These are phyloP conservation scores for Margaritifera margaritifera DNA, from an alignment of 2,888 invertebrate species.

Conservation along the genomic window DNA sequence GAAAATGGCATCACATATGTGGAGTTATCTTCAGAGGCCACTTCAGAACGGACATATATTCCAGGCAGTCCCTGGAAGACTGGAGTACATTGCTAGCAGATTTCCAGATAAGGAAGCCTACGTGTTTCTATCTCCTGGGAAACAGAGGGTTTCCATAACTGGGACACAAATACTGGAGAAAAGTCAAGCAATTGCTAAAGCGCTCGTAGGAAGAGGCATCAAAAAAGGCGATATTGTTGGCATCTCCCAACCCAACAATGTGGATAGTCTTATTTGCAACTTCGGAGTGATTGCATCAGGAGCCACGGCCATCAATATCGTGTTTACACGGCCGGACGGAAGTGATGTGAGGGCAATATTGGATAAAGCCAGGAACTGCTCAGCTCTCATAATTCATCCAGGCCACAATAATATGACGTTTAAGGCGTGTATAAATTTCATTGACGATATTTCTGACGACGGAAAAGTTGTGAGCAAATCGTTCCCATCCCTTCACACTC, in stretches of 20 bases:
- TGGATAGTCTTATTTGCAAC: constrained; percentile 16
- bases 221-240: constrained; percentile 26
- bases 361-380: constrained; percentile 2
- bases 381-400: constrained; percentile 11
- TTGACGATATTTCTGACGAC: constrained; percentile 6
- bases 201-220: constrained; percentile 17
- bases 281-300: constrained; percentile 22
- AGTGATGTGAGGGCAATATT: constrained; percentile 6
- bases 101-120: constrained; percentile 20
- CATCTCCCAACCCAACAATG: constrained; percentile 14
- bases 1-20: too few relatives aligned
- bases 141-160: constrained; percentile 10
- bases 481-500: constrained; percentile 6
- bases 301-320: constrained; percentile 9
- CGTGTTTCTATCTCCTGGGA: constrained; percentile 18
- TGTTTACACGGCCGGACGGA: constrained; percentile 6
- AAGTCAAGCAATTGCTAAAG: constrained; percentile 2
- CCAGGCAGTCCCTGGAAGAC: constrained; percentile 11
- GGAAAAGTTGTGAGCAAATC: constrained; percentile 3
- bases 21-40: background rate
- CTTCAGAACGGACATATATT: background rate
- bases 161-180: constrained; percentile 8
- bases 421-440: constrained; percentile 16
- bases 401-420: constrained; percentile 2
- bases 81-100: constrained; percentile 6